These are phyloP conservation scores for Aldabrachelys gigantea DNA, from an alignment of 2,113 vertebrate species.

Conservation along the genomic window DNA sequence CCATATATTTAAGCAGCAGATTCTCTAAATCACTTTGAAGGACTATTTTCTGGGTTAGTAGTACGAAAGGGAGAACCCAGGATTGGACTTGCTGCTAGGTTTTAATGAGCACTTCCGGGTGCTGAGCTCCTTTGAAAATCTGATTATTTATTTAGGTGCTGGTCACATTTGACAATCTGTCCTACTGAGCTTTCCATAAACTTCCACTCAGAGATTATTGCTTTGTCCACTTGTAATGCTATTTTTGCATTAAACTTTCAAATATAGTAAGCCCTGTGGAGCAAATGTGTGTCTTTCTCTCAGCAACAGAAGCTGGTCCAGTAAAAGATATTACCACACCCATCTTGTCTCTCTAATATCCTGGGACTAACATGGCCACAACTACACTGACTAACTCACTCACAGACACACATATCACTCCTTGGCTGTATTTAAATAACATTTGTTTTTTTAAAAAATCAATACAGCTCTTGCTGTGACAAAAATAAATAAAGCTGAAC, in stretches of 20 bases:
- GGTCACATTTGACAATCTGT: not conserved
- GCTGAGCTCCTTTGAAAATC: not conserved
- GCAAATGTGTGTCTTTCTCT: not conserved
- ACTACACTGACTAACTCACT: no score
- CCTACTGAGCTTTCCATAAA: not conserved
- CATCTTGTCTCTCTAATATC: not conserved
- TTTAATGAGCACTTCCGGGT: not conserved
- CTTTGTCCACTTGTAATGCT: not conserved
- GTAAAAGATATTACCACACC: no score
- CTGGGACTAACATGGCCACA: not conserved
- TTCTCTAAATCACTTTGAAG: no score
- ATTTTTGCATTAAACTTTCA: constrained; percentile 11
- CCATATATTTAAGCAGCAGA: no score
- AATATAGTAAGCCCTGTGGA: not conserved
- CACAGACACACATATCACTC: not conserved
- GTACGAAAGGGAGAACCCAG: not conserved
- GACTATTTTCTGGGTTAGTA: not conserved
- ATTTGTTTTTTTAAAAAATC: not conserved
- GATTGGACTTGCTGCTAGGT: not conserved
- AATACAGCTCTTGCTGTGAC: not conserved
- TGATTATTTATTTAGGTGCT: not conserved
- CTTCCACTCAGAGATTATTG: not conserved
- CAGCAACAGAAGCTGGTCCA: no score
- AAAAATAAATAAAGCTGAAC: not conserved
- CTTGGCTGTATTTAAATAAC: not conserved